Evolutionary conservation across 1,140 invertebrate genomes (phyloP).

Genomic region (Carposina sasakii): DNA sequence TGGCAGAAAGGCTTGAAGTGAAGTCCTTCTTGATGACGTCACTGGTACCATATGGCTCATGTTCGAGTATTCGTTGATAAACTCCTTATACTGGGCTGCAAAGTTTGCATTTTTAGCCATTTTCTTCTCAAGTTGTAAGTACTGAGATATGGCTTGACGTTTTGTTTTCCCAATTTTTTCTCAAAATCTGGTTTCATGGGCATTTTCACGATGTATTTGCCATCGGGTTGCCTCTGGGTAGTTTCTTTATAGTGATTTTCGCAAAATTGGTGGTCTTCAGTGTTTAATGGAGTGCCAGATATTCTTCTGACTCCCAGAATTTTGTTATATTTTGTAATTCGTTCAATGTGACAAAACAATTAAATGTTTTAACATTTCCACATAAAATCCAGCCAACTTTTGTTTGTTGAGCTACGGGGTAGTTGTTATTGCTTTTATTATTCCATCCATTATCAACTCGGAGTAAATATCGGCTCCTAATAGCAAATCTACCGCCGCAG

Average conservation of each 20-base stretch:
- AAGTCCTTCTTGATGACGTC: background rate
- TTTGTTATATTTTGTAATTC: conserved; percentile 8
- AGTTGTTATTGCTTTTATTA: conserved; percentile 15
- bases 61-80: conserved; percentile 8
- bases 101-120: background rate
- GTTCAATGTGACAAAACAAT: conserved; percentile 9
- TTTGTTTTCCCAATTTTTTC: conserved; percentile 8
- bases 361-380: conserved; percentile 1
- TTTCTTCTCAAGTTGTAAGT: conserved; percentile 4
- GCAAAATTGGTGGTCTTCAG: conserved; percentile 8
- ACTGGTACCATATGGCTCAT: conserved; percentile 4
- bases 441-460: conserved; percentile 10
- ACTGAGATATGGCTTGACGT: conserved; percentile 5
- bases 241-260: background rate
- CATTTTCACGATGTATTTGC: conserved; percentile 8
- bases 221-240: background rate
- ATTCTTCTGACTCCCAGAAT: conserved; percentile 14
- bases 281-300: background rate
- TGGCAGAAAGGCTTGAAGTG: conserved; percentile 1
- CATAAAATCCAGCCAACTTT: conserved; percentile 5
- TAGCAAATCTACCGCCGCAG: conserved; percentile 6
- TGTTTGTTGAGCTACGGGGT: background rate
- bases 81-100: background rate
- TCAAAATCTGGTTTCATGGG: conserved; percentile 7
- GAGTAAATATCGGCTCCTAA: conserved; percentile 9